phyloP scores from a whole-genome alignment of 2,797 vertebrate species.

The Psittacula echo region DNA sequence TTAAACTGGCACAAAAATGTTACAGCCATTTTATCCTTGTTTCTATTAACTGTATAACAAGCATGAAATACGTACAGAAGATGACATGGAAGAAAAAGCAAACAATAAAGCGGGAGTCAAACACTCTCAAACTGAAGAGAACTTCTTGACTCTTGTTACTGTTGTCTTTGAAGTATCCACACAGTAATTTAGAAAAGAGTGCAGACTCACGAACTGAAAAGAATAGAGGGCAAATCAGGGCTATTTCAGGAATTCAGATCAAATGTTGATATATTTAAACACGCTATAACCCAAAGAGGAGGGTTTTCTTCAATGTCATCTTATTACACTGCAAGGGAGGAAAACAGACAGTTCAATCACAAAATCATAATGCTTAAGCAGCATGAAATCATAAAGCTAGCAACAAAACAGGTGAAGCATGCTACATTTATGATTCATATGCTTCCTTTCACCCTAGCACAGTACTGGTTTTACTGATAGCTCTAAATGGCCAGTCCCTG shows the following conservation, averaged over 20 bases:
- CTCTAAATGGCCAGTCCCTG: slow-evolving; percentile 60
- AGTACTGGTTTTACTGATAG: slow-evolving; percentile 56
- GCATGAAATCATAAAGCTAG: slow-evolving; percentile 75
- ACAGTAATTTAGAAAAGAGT: not conserved
- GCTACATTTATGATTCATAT: slow-evolving; percentile 72
- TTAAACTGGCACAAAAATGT: not conserved
- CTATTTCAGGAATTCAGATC: slow-evolving; percentile 2
- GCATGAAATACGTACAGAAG: not conserved
- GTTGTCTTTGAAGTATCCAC: not conserved
- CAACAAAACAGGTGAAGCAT: slow-evolving; percentile 76
- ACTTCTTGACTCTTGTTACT: not conserved
- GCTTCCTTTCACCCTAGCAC: slow-evolving; percentile 64
- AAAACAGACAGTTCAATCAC: slow-evolving; percentile 74
- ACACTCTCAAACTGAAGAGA: slow-evolving; percentile 24
- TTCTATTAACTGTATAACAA: not conserved
- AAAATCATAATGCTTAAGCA: slow-evolving; percentile 75
- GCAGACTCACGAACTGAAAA: not conserved
- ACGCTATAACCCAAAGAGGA: slow-evolving; percentile 4
- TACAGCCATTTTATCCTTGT: slow-evolving; percentile 10
- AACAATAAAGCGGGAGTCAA: slow-evolving; percentile 20
- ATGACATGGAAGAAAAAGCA: not conserved
- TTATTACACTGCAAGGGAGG: slow-evolving; percentile 64
- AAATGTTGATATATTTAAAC: slow-evolving; percentile 52
- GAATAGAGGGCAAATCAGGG: slow-evolving; percentile 13
- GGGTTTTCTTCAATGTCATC: slow-evolving; percentile 63